These are phyloP conservation scores for Melitaea athalia DNA, from an alignment of 2,888 invertebrate species.

Conservation along the genomic window DNA sequence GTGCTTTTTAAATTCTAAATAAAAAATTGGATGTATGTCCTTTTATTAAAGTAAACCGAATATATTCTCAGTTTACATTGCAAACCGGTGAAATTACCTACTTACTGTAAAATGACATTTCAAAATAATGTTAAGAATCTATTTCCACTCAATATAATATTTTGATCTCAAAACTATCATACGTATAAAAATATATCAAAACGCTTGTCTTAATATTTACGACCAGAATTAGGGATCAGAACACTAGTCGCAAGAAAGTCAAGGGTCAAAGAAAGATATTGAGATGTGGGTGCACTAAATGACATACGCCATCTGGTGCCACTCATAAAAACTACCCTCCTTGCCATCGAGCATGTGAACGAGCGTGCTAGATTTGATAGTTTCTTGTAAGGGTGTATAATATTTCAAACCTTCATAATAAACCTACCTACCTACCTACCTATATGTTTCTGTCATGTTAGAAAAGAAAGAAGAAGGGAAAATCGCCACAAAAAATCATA, in stretches of 20 bases:
- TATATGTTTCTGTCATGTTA: background rate
- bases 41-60: no score
- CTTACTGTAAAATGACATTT: no score
- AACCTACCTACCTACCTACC: no score
- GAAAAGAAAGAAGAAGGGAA: background rate
- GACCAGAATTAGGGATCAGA: constrained; percentile 21
- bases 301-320: constrained; percentile 76
- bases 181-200: background rate
- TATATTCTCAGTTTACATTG: no score
- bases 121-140: no score
- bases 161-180: background rate
- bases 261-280: constrained; percentile 48
- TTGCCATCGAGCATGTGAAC: constrained; percentile 50
- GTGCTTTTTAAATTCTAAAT: no score
- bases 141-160: background rate
- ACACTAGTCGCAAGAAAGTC: constrained; percentile 32
- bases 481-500: background rate
- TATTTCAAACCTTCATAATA: constrained; percentile 13
- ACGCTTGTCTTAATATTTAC: background rate
- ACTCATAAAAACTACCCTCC: constrained; percentile 75
- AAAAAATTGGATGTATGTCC: no score
- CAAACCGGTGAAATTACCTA: no score
- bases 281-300: constrained; percentile 68
- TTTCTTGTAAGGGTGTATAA: constrained; percentile 68
- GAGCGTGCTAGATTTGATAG: constrained; percentile 68